These are phyloP conservation scores for Formica aserva DNA, from an alignment of 2,888 invertebrate species.

Conservation along the genomic window DNA sequence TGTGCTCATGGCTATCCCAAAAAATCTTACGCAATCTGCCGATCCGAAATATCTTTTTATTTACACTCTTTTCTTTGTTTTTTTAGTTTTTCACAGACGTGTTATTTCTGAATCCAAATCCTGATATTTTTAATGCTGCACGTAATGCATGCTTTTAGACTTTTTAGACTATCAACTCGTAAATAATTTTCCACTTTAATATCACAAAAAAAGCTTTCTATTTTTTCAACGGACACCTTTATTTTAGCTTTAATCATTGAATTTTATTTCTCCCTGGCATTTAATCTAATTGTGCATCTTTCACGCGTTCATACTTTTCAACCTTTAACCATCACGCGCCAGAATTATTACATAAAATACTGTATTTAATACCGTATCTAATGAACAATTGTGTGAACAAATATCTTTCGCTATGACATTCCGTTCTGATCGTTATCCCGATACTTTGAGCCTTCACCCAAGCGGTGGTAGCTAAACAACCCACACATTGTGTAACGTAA, in stretches of 20 bases:
- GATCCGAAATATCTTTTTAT: slow-evolving; percentile 14
- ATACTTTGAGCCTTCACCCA: slow-evolving; percentile 17
- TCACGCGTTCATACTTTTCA: slow-evolving; percentile 14
- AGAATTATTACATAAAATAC: slow-evolving; percentile 6
- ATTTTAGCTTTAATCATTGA: neutral
- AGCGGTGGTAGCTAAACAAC: slow-evolving; percentile 27
- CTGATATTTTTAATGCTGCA: neutral
- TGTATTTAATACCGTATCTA: slow-evolving; percentile 16
- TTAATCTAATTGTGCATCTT: neutral
- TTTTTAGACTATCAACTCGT: neutral
- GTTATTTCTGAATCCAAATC: neutral
- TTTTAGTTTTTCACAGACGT: neutral
- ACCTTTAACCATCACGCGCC: slow-evolving; percentile 12
- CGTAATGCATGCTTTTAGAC: neutral
- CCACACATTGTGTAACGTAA: slow-evolving; percentile 43
- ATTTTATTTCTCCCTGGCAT: slow-evolving; percentile 5
- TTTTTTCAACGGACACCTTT: neutral
- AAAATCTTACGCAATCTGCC: slow-evolving; percentile 25
- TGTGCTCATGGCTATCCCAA: slow-evolving; percentile 11
- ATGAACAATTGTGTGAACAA: slow-evolving; percentile 25
- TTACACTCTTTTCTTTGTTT: neutral
- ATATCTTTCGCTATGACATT: slow-evolving; percentile 28
- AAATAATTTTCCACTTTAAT: neutral
- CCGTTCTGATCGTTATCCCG: neutral
- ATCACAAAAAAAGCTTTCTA: neutral